phyloP scores from a whole-genome alignment of 1,140 invertebrate species.

The Lordiphosa mommai region DNA sequence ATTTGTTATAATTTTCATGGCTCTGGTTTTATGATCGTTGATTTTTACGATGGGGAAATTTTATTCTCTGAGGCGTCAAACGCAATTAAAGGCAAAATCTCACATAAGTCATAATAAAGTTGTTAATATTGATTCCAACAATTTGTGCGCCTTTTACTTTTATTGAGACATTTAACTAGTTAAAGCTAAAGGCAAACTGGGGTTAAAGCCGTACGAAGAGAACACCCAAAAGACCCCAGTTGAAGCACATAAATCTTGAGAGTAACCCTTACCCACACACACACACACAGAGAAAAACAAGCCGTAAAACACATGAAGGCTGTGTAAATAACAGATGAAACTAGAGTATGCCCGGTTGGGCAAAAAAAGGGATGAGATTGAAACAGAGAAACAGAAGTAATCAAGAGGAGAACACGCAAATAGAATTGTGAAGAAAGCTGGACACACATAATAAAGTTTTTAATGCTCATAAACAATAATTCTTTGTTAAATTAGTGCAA shows the following conservation, averaged over 20 bases:
- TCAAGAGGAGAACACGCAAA: slow-evolving; percentile 7
- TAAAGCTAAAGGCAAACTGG: slow-evolving; percentile 41
- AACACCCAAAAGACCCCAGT: slow-evolving; percentile 26
- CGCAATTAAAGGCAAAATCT: slow-evolving; percentile 39
- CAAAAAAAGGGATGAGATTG: slow-evolving; percentile 27
- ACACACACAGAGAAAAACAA: slow-evolving; percentile 59
- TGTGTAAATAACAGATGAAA: slow-evolving; percentile 64
- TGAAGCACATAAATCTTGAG: slow-evolving; percentile 48
- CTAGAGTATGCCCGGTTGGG: too few species aligned
- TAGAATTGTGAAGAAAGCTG: not conserved
- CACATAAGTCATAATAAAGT: slow-evolving; percentile 46
- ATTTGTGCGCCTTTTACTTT: slow-evolving; percentile 21
- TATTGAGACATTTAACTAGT: slow-evolving; percentile 50
- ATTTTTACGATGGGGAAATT: slow-evolving; percentile 35
- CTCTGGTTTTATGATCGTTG: slow-evolving; percentile 51
- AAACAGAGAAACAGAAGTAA: slow-evolving; percentile 5
- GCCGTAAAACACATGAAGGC: slow-evolving; percentile 74
- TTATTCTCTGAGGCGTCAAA: slow-evolving; percentile 6
- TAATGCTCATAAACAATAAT: not conserved
- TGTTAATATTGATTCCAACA: slow-evolving; percentile 61
- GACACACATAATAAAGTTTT: not conserved
- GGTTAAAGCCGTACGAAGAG: slow-evolving; percentile 30
- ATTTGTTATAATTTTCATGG: slow-evolving; percentile 51
- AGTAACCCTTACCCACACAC: slow-evolving; percentile 20
- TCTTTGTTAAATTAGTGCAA: too few species aligned